These are phyloP conservation scores for Epinephelus coioides DNA, from an alignment of 2,797 vertebrate species.

Conservation along the genomic window DNA sequence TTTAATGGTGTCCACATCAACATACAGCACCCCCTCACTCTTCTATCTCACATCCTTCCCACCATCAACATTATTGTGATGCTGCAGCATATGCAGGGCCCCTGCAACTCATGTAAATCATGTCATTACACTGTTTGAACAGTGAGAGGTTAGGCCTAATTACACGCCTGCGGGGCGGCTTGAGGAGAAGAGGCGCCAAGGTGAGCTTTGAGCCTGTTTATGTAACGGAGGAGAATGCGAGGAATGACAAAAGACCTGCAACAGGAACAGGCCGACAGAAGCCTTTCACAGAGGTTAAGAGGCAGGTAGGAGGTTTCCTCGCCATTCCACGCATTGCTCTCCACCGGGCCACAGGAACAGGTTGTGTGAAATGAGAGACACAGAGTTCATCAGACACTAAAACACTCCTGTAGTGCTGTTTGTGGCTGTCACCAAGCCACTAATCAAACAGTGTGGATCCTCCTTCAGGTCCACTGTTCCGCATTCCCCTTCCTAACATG, in stretches of 20 bases:
- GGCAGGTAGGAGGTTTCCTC: constrained; percentile 24
- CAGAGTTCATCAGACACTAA: constrained; percentile 1
- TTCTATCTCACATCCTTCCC: not conserved
- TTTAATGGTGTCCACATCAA: no score
- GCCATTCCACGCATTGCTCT: constrained; percentile 52
- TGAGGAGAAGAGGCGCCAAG: constrained; percentile 63
- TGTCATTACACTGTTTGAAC: constrained; percentile 74
- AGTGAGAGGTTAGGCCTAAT: constrained; percentile 74
- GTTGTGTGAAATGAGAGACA: constrained; percentile 30
- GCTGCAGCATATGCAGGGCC: constrained; percentile 15
- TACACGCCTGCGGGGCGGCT: constrained; percentile 66
- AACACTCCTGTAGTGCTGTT: constrained; percentile 12
- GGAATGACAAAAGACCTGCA: constrained; percentile 74
- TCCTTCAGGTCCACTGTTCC: not conserved
- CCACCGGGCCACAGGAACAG: constrained; percentile 14
- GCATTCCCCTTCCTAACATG: constrained; percentile 10
- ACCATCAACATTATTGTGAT: constrained; percentile 31
- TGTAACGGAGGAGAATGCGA: constrained; percentile 70
- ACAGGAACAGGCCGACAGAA: constrained; percentile 18
- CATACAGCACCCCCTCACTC: not conserved
- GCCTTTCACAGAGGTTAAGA: constrained; percentile 33
- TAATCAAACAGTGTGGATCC: constrained; percentile 32
- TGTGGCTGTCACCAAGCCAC: constrained; percentile 34
- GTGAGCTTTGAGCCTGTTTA: constrained; percentile 62
- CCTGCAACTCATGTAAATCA: constrained; percentile 64